These are phyloP conservation scores for Lateolabrax maculatus DNA, from an alignment of 2,797 vertebrate genomes.

Conservation along the genomic window DNA sequence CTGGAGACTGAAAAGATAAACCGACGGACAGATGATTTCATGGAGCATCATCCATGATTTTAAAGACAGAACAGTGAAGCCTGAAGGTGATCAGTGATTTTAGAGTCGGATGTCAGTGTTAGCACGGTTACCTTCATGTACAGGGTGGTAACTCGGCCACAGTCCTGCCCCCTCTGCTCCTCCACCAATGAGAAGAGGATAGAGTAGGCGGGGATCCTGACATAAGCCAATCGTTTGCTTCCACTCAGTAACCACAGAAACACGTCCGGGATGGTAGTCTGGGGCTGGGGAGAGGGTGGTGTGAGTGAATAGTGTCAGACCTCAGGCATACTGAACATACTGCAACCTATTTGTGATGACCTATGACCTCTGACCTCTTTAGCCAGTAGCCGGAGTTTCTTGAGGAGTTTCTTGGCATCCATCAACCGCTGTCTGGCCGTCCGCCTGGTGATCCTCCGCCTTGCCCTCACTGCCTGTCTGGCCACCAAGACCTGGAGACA, in stretches of 20 bases:
- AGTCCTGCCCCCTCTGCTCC: slow-evolving; percentile 93
- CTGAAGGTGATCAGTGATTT: background rate
- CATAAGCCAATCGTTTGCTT: slow-evolving; percentile 87
- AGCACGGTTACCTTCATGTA: slow-evolving; percentile 88
- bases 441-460: slow-evolving; percentile 79
- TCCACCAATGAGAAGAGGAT: slow-evolving; percentile 94
- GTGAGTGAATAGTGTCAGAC: background rate
- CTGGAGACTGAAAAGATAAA: slow-evolving; percentile 85
- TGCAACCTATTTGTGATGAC: background rate
- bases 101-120: background rate
- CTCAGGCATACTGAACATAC: slow-evolving; percentile 1
- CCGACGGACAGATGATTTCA: background rate
- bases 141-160: slow-evolving; percentile 90
- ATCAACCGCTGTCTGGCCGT: slow-evolving; percentile 85
- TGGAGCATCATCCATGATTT: background rate
- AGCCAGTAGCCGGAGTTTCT: slow-evolving; percentile 86
- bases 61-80: background rate
- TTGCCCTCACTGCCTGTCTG: slow-evolving; percentile 87
- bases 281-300: slow-evolving; percentile 84
- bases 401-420: slow-evolving; percentile 86
- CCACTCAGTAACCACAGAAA: slow-evolving; percentile 93
- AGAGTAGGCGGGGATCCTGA: slow-evolving; percentile 89
- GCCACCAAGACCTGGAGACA: slow-evolving; percentile 84
- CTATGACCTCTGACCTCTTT: slow-evolving; percentile 87
- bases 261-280: slow-evolving; percentile 91